Conservation (phyloP, 2,797 vertebrate genomes). For the Chromobotia macracanthus region DNA sequence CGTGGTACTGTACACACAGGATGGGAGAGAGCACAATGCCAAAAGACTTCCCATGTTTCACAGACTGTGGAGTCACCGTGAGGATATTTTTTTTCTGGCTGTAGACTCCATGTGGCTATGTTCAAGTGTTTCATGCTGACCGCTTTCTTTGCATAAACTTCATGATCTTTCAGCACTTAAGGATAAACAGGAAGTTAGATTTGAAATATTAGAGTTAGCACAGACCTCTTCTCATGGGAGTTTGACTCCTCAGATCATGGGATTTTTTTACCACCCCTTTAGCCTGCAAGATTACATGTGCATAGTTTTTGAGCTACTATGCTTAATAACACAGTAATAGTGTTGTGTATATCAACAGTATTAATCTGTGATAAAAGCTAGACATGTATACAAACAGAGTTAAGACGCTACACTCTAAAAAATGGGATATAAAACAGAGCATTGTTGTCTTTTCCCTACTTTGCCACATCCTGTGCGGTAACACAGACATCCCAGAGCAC, state of each 20-base stretch:
- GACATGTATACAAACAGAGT: conserved; percentile 60
- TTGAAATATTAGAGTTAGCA: conserved; percentile 58
- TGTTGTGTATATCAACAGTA: conserved; percentile 38
- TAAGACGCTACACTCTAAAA: conserved; percentile 53
- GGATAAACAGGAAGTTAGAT: conserved; percentile 50
- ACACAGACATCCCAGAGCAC: conserved; percentile 66
- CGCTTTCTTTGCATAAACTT: conserved; percentile 54
- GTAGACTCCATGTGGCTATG: conserved; percentile 54
- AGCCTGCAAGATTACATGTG: conserved; percentile 20
- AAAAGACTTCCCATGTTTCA: conserved; percentile 51
- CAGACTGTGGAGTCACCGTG: conserved; percentile 73
- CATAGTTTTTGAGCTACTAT: conserved; percentile 35
- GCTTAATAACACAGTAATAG: conserved; percentile 33
- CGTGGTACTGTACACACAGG: conserved; percentile 55
- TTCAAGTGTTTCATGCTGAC: conserved; percentile 52
- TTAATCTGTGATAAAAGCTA: conserved; percentile 63
- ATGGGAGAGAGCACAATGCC: conserved; percentile 48
- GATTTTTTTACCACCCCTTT: conserved; percentile 16
- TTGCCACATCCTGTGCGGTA: conserved; percentile 79
- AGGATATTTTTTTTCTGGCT: conserved; percentile 60
- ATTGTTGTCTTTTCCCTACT: conserved; percentile 66
- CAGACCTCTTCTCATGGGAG: conserved; percentile 25
- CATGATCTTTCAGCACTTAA: conserved; percentile 54
- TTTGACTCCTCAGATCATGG: conserved; percentile 29
- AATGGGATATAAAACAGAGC: conserved; percentile 61